Evolutionary conservation across 2,113 vertebrate species (phyloP).

Genomic region (Dryoscopus gambensis): DNA sequence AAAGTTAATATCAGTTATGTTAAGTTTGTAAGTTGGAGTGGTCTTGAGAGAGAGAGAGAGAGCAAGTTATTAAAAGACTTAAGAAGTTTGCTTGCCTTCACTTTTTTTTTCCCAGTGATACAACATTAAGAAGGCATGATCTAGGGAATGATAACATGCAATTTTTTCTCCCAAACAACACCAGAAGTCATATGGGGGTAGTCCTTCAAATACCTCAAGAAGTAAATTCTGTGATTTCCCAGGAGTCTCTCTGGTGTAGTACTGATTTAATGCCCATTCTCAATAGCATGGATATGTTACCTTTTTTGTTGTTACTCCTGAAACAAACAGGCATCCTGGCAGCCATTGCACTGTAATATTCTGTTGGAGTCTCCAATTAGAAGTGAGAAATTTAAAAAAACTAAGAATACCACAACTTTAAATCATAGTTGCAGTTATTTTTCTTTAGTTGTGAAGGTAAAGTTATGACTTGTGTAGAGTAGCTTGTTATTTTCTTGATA

Average conservation of each 20-base stretch:
- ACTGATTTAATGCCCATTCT: neutral
- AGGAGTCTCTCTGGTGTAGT: neutral
- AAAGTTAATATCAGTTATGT: neutral
- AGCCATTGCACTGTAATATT: neutral
- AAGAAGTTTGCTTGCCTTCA: neutral
- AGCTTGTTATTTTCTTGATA: neutral
- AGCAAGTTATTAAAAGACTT: neutral
- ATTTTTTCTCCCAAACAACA: neutral
- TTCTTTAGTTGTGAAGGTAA: neutral
- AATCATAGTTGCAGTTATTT: neutral
- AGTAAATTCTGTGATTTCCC: neutral
- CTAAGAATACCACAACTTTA: neutral
- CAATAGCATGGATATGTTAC: neutral
- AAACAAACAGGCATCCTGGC: neutral
- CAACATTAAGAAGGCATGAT: neutral
- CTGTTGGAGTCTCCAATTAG: neutral
- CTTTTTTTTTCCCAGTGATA: neutral
- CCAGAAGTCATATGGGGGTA: neutral
- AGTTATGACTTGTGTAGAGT: neutral
- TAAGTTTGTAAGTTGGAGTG: neutral
- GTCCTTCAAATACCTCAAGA: neutral
- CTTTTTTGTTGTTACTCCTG: neutral
- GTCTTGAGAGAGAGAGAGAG: neutral
- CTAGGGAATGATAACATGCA: neutral
- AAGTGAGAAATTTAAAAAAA: neutral